Conservation (phyloP, 2,113 vertebrate species). For the Arothron firmamentum region DNA sequence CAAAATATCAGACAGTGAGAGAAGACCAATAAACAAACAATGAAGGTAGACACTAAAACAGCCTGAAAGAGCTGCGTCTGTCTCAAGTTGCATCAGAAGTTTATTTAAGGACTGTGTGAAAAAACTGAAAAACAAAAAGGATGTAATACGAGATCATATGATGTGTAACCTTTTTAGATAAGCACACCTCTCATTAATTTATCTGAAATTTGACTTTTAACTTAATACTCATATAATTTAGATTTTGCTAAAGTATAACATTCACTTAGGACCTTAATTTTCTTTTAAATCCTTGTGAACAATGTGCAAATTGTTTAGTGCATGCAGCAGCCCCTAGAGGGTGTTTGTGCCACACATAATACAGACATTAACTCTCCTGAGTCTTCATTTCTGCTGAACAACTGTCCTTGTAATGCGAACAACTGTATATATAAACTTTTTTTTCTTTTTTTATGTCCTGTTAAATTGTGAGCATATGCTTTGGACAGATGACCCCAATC, state of each 20-base stretch:
- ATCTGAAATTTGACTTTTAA: constrained; percentile 23
- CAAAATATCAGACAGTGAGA: constrained; percentile 24
- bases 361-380: constrained; percentile 18
- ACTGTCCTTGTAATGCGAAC: not conserved
- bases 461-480: not conserved
- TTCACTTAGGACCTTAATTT: not conserved
- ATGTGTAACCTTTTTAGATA: constrained; percentile 32
- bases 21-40: constrained; percentile 46
- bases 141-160: constrained; percentile 15
- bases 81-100: constrained; percentile 39
- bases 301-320: constrained; percentile 21
- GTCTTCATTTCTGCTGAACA: constrained; percentile 2
- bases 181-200: constrained; percentile 19
- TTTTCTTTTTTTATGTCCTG: not conserved
- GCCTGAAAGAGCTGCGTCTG: too few relatives aligned
- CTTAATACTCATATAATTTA: not conserved
- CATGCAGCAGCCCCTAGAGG: constrained; percentile 53
- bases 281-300: not conserved
- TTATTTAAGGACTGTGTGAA: constrained; percentile 47
- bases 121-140: constrained; percentile 39
- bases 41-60: not conserved
- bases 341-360: constrained; percentile 56
- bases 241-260: not conserved
- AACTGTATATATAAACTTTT: too few relatives aligned
- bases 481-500: not conserved